phyloP scores from a whole-genome alignment of 2,113 vertebrate species.

The Tinamus guttatus region DNA sequence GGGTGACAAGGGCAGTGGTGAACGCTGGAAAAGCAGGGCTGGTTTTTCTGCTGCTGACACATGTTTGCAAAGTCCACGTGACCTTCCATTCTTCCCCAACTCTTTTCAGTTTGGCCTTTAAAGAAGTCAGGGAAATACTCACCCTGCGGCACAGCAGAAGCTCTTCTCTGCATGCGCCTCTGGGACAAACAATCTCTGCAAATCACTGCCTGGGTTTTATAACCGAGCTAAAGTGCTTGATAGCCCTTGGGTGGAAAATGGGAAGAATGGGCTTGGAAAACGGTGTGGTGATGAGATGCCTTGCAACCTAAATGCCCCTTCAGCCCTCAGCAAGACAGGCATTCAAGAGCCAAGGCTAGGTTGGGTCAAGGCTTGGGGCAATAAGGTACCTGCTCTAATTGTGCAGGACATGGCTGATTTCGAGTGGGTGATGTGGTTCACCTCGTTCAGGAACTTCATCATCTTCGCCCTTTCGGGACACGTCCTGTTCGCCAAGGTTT shows the following conservation, averaged over 20 bases:
- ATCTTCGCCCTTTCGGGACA: slow-evolving; percentile 93
- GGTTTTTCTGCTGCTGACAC: not conserved
- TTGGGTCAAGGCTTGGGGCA: not conserved
- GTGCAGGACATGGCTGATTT: slow-evolving; percentile 90
- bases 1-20: fast-evolving
- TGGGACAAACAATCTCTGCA: fast-evolving
- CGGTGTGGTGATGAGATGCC: not conserved
- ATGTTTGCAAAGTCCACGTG: fast-evolving
- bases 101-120: not conserved
- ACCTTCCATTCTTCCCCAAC: fast-evolving
- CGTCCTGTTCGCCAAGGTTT: slow-evolving; percentile 93
- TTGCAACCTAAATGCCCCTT: not conserved
- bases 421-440: slow-evolving; percentile 99
- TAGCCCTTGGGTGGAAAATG: not conserved
- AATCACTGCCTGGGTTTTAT: fast-evolving
- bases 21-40: not conserved
- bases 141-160: not conserved
- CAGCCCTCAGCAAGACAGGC: not conserved
- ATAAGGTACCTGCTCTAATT: not conserved
- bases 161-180: fast-evolving
- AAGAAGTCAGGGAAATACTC: not conserved
- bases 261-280: not conserved
- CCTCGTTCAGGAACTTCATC: slow-evolving; percentile 90
- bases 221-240: fast-evolving
- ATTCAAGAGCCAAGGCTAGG: not conserved